These are phyloP conservation scores for Sebastes itinus DNA, from an alignment of 2,797 vertebrate genomes.

Conservation along the genomic window DNA sequence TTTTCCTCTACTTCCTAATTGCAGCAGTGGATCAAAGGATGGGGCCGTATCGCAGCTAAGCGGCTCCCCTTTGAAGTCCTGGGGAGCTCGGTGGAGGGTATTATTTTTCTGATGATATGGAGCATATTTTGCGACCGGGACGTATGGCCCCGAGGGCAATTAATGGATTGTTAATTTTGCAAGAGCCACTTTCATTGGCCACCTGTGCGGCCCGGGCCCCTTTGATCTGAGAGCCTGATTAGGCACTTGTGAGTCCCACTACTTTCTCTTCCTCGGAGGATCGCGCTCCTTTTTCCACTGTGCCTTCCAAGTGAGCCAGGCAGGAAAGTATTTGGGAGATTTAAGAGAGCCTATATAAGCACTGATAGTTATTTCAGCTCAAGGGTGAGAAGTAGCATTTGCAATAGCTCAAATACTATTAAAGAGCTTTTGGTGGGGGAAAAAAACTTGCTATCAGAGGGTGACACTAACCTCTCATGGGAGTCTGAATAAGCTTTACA, in stretches of 20 bases:
- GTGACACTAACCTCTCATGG: constrained; percentile 41
- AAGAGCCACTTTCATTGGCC: constrained; percentile 79
- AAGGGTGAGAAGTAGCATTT: constrained; percentile 79
- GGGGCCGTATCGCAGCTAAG: constrained; percentile 68
- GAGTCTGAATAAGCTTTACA: constrained; percentile 25
- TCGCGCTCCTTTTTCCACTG: constrained; percentile 79
- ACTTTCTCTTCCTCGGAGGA: constrained; percentile 77
- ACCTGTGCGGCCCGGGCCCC: constrained; percentile 67
- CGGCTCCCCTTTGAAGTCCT: constrained; percentile 77
- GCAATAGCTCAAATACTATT: constrained; percentile 74
- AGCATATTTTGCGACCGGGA: constrained; percentile 79
- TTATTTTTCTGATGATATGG: constrained; percentile 82
- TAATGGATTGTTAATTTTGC: constrained; percentile 81
- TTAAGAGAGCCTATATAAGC: constrained; percentile 83
- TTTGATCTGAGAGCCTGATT: constrained; percentile 83
- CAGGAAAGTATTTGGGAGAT: constrained; percentile 85
- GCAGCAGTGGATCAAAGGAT: constrained; percentile 78
- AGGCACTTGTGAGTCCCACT: constrained; percentile 71
- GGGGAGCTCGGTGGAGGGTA: constrained; percentile 67
- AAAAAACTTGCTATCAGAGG: constrained; percentile 31
- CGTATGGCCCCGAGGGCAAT: constrained; percentile 70
- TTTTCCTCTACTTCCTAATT: constrained; percentile 78
- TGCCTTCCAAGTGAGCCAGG: constrained; percentile 81
- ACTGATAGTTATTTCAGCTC: constrained; percentile 83
- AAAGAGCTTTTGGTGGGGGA: constrained; percentile 50